Evolutionary conservation across 2,888 invertebrate genomes (phyloP).

Genomic region (Ormyrus thymus): DNA sequence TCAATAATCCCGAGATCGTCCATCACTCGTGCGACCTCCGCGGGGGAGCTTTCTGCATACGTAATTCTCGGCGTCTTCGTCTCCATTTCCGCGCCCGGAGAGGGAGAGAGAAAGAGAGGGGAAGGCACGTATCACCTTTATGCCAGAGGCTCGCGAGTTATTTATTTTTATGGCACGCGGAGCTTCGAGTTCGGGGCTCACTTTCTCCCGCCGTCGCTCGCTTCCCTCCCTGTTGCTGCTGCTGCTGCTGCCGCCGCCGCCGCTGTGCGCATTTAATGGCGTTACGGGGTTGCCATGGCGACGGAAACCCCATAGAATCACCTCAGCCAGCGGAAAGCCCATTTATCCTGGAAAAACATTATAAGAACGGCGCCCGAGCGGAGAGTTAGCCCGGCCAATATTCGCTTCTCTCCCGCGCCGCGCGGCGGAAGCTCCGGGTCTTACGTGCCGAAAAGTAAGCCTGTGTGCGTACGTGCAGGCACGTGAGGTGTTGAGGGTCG

Average conservation of each 20-base stretch:
- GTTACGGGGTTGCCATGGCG: slow-evolving; percentile 73
- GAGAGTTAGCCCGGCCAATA: slow-evolving; percentile 39
- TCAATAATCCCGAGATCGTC: too few relatives aligned
- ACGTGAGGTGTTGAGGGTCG: too few relatives aligned
- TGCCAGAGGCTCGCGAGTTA: slow-evolving; percentile 66
- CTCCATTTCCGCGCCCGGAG: neutral
- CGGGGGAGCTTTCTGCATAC: too few relatives aligned
- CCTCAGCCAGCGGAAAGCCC: slow-evolving; percentile 69
- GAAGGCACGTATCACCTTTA: slow-evolving; percentile 64
- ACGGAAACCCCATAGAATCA: slow-evolving; percentile 72
- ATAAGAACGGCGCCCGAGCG: slow-evolving; percentile 67
- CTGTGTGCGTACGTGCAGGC: neutral
- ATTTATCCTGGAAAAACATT: slow-evolving; percentile 75
- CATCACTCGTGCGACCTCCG: too few relatives aligned
- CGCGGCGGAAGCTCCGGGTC: neutral
- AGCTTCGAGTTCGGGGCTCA: slow-evolving; percentile 15
- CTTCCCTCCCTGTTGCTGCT: neutral
- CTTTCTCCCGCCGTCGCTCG: neutral
- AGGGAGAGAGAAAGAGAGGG: too few relatives aligned
- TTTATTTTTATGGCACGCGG: slow-evolving; percentile 72
- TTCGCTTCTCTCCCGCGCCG: neutral
- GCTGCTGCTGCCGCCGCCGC: neutral
- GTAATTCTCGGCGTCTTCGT: neutral
- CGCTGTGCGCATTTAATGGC: slow-evolving; percentile 72
- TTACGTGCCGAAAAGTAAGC: neutral